Base-by-base conservation (phyloP, 2,888 invertebrate species). In the Hetaerina titia region DNA sequence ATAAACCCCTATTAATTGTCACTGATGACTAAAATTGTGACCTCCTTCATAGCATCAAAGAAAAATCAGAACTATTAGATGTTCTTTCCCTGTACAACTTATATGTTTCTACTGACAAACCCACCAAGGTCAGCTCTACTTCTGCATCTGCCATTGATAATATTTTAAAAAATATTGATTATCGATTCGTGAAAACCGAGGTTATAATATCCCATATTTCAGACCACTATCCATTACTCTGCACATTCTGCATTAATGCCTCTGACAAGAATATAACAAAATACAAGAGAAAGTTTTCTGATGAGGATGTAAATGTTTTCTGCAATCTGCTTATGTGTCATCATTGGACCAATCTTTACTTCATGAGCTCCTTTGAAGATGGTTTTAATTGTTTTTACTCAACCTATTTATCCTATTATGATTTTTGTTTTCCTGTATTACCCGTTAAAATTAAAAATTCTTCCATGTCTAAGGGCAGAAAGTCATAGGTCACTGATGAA, bases 1-100 rank as follows among this genome's bases (percentile, higher is more conserved):
- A 74, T 74, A 74, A 74, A 74, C 74, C 74, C n/a, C n/a, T 74
- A n/a, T 11, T 25, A n/a, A 74, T n/a, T 74, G n/a, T 74, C n/a
- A 74, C 74, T n/a, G n/a, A 25, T 74, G 74, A 74, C 74, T 74
- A n/a, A 8, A 74, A 74, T 74, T 74, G 74, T 11, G 11, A 74
- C 11, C 4, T n/a, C 11, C 74, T 74, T 74, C 74, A 74, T 8
- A 25, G 11, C 74, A n/a, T 7, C 25, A n/a, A 74, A 11, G 74
- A 74, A 8, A 74, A 74, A 74, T n/a, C n/a, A 5, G n/a, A 74
- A 25, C 74, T 25, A 13, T 4, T 74, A 8, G 74, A 74, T 74
- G 11, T 74, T 74, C 74, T 22, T n/a, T 74, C 74, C 25, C 25
- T 25, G 8, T n/a, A 74, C 25, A 74, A 74, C 6, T 2, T 74